Percentiles rank a stretch among this genome's conserved stretches.
phyloP scores from a whole-genome alignment of 2,797 vertebrate genomes.

The Tamandua tetradactyla region DNA sequence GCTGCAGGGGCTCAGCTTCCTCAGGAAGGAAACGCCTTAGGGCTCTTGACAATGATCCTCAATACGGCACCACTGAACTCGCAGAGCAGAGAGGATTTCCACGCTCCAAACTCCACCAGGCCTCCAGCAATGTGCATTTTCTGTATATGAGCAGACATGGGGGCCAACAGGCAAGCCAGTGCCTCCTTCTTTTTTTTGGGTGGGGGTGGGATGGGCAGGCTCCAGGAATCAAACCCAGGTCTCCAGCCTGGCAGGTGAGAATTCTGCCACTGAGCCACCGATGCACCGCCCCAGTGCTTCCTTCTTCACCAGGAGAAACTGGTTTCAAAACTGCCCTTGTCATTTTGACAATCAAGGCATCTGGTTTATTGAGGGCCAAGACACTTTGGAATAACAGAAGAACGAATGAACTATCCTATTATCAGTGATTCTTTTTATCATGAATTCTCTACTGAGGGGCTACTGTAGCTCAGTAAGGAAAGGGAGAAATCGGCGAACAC shows the following conservation, averaged over 20 bases:
- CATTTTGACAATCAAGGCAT: not conserved
- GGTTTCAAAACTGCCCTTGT: not conserved
- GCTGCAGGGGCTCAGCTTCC: constrained; percentile 84
- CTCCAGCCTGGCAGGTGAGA: no score
- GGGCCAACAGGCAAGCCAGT: not conserved
- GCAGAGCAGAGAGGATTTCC: not conserved
- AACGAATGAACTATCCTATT: not conserved
- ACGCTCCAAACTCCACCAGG: not conserved
- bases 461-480: not conserved
- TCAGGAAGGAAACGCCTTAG: constrained; percentile 85
- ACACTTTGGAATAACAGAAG: not conserved
- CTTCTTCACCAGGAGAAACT: not conserved
- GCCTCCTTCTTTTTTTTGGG: no score
- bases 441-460: not conserved
- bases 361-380: not conserved
- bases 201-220: no score
- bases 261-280: no score
- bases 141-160: not conserved
- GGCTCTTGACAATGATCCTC: constrained; percentile 79
- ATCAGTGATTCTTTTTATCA: not conserved
- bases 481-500: rapidly evolving
- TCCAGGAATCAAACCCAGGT: no score
- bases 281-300: not conserved
- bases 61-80: not conserved
- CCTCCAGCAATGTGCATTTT: not conserved